Evolutionary conservation across 2,888 invertebrate genomes (phyloP).

Genomic region (Brenthis daphne): DNA sequence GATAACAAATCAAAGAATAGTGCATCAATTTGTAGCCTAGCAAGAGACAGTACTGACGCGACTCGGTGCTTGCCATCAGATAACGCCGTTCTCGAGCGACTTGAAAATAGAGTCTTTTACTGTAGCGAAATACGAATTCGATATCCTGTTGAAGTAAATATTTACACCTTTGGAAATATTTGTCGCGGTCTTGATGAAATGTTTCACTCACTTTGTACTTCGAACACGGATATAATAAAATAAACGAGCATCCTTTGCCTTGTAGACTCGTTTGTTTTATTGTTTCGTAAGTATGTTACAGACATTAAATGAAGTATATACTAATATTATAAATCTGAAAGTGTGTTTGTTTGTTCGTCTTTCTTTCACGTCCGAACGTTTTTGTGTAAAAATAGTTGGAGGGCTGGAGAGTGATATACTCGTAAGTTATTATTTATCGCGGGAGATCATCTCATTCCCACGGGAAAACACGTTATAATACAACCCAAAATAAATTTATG

Average conservation of each 20-base stretch:
- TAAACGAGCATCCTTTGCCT: neutral
- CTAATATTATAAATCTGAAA: neutral
- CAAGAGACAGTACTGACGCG: neutral
- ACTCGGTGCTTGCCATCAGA: slow-evolving; percentile 1
- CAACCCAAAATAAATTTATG: too few relatives aligned
- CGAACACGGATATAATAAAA: neutral
- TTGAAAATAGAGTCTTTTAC: slow-evolving; percentile 23
- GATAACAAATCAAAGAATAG: neutral
- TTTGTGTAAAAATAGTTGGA: too few relatives aligned
- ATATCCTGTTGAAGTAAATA: slow-evolving; percentile 34
- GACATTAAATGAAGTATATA: neutral
- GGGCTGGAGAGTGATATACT: too few relatives aligned
- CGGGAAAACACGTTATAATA: too few relatives aligned
- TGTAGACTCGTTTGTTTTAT: neutral
- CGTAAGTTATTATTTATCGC: too few relatives aligned
- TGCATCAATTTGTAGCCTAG: too few relatives aligned
- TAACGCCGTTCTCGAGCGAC: neutral
- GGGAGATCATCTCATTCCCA: too few relatives aligned
- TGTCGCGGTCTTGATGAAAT: slow-evolving; percentile 27
- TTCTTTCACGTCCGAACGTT: too few relatives aligned
- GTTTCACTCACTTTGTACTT: slow-evolving; percentile 14
- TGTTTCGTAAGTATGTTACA: neutral
- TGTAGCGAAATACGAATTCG: slow-evolving; percentile 20
- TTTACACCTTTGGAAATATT: slow-evolving; percentile 34
- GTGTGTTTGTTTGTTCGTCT: too few relatives aligned